These are phyloP conservation scores for Spermophilus dauricus DNA, from an alignment of 2,113 vertebrate species.

Conservation along the genomic window DNA sequence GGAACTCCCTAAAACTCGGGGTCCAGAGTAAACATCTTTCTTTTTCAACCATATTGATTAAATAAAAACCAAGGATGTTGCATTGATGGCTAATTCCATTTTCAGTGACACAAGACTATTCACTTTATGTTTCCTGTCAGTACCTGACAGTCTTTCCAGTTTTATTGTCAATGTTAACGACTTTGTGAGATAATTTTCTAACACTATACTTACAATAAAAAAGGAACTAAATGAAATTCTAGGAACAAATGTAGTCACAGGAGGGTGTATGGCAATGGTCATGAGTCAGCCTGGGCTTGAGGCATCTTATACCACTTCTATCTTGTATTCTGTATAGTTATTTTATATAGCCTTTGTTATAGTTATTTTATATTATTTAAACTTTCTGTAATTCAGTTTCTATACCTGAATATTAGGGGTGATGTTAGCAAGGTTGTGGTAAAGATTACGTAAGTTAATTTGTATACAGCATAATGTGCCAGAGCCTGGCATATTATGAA, in stretches of 20 bases:
- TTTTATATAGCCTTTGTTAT: not conserved
- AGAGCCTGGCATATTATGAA: not conserved
- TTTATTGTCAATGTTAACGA: conserved; percentile 21
- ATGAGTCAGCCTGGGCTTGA: not conserved
- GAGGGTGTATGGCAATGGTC: not conserved
- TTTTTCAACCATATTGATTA: conserved; percentile 61
- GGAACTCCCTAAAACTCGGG: conserved; percentile 8
- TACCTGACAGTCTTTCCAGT: not conserved
- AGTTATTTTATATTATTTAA: not conserved
- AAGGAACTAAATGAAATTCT: conserved; percentile 5
- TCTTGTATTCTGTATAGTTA: not conserved
- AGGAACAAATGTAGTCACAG: not conserved
- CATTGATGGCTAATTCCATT: not conserved
- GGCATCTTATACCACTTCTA: not conserved
- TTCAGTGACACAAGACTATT: not conserved
- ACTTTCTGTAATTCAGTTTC: not conserved
- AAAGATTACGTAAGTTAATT: not conserved
- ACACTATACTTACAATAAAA: not conserved
- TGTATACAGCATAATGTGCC: not conserved
- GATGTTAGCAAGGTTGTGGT: not conserved
- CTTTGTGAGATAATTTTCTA: not conserved
- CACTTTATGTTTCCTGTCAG: not conserved
- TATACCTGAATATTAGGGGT: not conserved
- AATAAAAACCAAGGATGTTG: conserved; percentile 38
- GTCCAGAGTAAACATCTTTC: conserved; percentile 63